Percentiles rank a stretch among this genome's conserved stretches.
Conservation (phyloP, 2,797 vertebrate species). For the Sciaenops ocellatus region DNA sequence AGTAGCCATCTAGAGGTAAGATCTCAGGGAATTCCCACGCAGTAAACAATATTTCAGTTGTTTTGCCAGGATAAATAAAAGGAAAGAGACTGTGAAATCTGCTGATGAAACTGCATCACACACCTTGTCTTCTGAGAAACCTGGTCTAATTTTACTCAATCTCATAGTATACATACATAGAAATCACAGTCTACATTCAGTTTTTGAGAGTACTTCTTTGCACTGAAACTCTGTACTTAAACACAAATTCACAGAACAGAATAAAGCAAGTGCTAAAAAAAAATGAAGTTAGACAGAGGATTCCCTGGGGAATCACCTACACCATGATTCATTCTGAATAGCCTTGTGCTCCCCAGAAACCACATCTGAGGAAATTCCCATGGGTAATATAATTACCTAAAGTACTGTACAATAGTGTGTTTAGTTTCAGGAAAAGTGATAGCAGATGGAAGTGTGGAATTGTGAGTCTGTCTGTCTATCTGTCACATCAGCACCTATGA, state of each 20-base stretch:
- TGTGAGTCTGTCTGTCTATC: neutral
- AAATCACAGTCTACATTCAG: neutral
- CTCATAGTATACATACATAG: neutral
- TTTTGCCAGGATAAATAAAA: neutral
- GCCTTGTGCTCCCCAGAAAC: conserved; percentile 8
- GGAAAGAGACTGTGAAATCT: neutral
- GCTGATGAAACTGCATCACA: neutral
- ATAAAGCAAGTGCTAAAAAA: too few relatives aligned
- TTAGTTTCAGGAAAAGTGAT: conserved; percentile 17
- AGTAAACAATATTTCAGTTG: neutral
- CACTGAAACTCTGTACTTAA: neutral
- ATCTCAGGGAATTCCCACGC: conserved; percentile 21
- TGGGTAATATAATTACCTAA: neutral
- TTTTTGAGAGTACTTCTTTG: neutral
- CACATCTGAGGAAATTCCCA: conserved; percentile 59
- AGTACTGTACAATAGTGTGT: too few relatives aligned
- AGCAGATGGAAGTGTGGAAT: neutral
- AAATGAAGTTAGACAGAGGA: neutral
- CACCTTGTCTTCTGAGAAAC: neutral
- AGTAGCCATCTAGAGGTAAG: neutral
- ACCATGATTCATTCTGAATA: neutral
- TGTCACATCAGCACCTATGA: neutral
- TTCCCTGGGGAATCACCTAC: conserved; percentile 12
- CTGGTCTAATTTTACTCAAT: neutral
- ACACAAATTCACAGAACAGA: neutral